A percentile compares a stretch with the other conserved stretches of the same genome.
phyloP scores from a whole-genome alignment of 1,140 invertebrate species.

The Cecropterus lyciades region DNA sequence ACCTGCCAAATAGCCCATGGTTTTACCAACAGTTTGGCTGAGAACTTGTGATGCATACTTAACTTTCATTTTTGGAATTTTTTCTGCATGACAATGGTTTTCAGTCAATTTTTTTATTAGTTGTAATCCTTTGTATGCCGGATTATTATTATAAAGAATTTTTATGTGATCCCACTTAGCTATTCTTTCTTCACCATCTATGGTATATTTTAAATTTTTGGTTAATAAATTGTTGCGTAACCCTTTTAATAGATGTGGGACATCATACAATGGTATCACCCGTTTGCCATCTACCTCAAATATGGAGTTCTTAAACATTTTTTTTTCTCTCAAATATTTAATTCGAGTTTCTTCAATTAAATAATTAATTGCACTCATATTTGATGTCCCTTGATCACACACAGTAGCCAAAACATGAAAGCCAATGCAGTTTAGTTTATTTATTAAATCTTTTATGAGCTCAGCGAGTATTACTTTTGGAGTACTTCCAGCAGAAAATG shows the following conservation, averaged over 20 bases:
- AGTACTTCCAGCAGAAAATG: slow-evolving; percentile 36
- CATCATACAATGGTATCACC: slow-evolving; percentile 38
- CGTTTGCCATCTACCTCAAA: slow-evolving; percentile 35
- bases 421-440: slow-evolving; percentile 33
- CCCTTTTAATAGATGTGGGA: slow-evolving; percentile 42
- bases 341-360: slow-evolving; percentile 28
- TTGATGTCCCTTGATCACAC: slow-evolving; percentile 46
- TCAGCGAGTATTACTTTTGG: slow-evolving; percentile 30
- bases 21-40: slow-evolving; percentile 32
- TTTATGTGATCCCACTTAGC: slow-evolving; percentile 40
- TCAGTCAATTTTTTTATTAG: slow-evolving; percentile 36
- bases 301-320: slow-evolving; percentile 14
- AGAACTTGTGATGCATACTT: slow-evolving; percentile 39
- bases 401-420: slow-evolving; percentile 42
- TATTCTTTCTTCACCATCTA: slow-evolving; percentile 18
- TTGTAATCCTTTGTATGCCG: slow-evolving; percentile 30
- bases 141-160: slow-evolving; percentile 28
- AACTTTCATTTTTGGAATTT: slow-evolving; percentile 36
- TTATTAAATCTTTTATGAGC: slow-evolving; percentile 38
- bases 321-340: slow-evolving; percentile 13
- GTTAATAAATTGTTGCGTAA: slow-evolving; percentile 42
- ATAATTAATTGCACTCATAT: slow-evolving; percentile 41
- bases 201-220: slow-evolving; percentile 36
- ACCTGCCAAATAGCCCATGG: slow-evolving; percentile 40
- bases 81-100: slow-evolving; percentile 12